These are phyloP conservation scores for Calcarius lapponicus DNA, from an alignment of 2,797 vertebrate genomes.

Conservation along the genomic window DNA sequence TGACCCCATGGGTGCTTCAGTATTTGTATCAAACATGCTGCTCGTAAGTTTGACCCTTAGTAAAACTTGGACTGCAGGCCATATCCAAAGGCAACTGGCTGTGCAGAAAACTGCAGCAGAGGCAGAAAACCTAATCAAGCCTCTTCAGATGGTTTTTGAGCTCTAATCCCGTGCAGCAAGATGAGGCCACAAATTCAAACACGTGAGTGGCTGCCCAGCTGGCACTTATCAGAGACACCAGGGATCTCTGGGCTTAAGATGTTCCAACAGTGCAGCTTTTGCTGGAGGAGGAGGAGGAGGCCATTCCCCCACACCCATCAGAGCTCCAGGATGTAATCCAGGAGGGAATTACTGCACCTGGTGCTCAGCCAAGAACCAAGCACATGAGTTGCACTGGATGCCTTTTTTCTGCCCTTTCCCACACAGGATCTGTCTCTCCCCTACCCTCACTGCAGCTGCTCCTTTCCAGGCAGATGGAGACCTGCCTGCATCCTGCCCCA, in stretches of 20 bases:
- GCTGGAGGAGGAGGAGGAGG: neutral
- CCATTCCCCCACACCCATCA: neutral
- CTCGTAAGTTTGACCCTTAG: neutral
- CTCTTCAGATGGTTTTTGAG: neutral
- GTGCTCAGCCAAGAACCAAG: neutral
- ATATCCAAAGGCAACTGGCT: neutral
- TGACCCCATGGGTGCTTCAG: neutral
- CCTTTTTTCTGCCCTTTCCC: neutral
- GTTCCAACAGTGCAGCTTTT: neutral
- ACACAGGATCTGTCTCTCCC: neutral
- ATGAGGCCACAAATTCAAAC: neutral
- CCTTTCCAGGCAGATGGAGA: neutral
- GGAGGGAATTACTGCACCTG: neutral
- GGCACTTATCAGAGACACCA: neutral
- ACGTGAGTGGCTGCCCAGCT: neutral
- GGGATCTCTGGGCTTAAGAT: neutral
- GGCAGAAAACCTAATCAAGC: neutral
- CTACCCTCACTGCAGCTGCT: neutral
- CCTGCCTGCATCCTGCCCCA: neutral
- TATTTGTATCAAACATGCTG: neutral
- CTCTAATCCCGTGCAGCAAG: neutral
- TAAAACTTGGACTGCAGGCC: neutral
- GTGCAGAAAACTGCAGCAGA: neutral
- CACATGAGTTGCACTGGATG: neutral
- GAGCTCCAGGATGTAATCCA: neutral